Evolutionary conservation across 2,113 vertebrate genomes (phyloP).

Genomic region (Mormoops blainvillei): DNA sequence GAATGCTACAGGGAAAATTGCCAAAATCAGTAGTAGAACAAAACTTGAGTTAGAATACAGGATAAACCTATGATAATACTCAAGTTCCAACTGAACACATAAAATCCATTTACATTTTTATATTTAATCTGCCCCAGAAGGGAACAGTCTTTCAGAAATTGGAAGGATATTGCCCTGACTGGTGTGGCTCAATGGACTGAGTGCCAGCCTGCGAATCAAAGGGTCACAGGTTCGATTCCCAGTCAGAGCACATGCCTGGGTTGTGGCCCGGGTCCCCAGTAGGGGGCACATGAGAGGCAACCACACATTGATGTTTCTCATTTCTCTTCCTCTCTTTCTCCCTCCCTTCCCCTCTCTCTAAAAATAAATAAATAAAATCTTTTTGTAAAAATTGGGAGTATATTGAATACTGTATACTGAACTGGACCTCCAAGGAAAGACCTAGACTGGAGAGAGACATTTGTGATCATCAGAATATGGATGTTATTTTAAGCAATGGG

Average conservation of each 20-base stretch:
- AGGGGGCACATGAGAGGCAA: no score
- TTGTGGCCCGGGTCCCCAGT: no score
- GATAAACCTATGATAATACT: not conserved
- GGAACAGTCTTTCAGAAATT: not conserved
- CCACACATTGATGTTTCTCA: no score
- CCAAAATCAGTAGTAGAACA: not conserved
- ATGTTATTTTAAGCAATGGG: not conserved
- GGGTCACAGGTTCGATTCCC: no score
- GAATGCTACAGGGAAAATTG: not conserved
- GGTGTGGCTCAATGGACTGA: no score
- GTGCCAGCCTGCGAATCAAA: no score
- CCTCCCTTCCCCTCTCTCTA: no score
- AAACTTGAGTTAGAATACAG: not conserved
- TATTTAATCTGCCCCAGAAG: not conserved
- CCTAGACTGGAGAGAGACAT: not conserved
- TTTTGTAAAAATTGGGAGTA: not conserved
- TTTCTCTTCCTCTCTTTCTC: no score
- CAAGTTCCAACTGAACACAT: not conserved
- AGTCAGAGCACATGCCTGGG: no score
- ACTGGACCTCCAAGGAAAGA: not conserved
- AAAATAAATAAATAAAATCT: no score
- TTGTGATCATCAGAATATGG: not conserved
- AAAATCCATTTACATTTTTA: slow-evolving; percentile 22
- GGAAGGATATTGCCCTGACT: no score
- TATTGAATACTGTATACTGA: not conserved